Evolutionary conservation across 2,113 vertebrate species (phyloP).

Genomic region (Hucho hucho): DNA sequence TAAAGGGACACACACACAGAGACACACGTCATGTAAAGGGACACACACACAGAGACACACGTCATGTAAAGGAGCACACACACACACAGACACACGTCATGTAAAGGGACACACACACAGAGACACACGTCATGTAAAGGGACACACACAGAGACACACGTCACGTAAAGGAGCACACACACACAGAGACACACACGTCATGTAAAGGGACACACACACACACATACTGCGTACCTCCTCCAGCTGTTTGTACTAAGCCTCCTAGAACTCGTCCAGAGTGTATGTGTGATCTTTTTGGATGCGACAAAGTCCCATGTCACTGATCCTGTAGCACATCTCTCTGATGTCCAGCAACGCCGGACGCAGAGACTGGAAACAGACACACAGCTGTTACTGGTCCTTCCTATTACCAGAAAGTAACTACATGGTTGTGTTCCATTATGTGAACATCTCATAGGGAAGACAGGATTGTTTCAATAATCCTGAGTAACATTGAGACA

Average conservation of each 20-base stretch:
- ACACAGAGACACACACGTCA: neutral
- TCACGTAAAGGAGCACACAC: neutral
- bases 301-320: slow-evolving; percentile 72
- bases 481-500: no score
- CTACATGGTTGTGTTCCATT: no score
- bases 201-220: neutral
- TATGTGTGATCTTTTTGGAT: slow-evolving; percentile 74
- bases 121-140: neutral
- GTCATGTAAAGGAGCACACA: neutral
- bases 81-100: neutral
- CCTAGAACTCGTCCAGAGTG: slow-evolving; percentile 77
- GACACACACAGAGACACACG: neutral
- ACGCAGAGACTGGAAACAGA: slow-evolving; percentile 68
- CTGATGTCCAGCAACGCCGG: slow-evolving; percentile 80
- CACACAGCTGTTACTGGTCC: neutral
- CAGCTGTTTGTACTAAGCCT: slow-evolving; percentile 65
- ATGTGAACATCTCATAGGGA: no score
- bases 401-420: no score
- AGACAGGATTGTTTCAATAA: no score
- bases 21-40: neutral
- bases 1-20: neutral
- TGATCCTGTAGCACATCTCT: slow-evolving; percentile 79
- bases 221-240: slow-evolving; percentile 66
- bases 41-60: neutral
- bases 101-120: neutral